phyloP scores from a whole-genome alignment of 1,140 invertebrate genomes.

The Heterodera carotae region DNA sequence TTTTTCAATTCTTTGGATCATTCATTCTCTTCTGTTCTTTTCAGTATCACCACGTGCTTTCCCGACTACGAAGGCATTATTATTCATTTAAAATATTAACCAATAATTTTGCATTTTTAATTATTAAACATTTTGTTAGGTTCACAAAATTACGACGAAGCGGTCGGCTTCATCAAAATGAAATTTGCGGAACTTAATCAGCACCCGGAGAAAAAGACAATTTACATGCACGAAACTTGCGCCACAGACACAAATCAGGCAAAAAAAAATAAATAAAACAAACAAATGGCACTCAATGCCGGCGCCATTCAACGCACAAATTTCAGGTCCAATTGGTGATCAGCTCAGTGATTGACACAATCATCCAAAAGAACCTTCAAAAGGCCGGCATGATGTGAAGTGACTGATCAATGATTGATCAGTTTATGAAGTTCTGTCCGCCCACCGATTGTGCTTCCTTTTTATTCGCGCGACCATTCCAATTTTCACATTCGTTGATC shows the following conservation, averaged over 20 bases:
- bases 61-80: slow-evolving; percentile 53
- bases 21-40: too few species aligned
- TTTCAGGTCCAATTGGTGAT: slow-evolving; percentile 61
- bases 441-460: neutral
- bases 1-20: too few species aligned
- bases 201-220: slow-evolving; percentile 63
- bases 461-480: neutral
- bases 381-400: slow-evolving; percentile 66
- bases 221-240: slow-evolving; percentile 65
- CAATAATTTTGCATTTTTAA: slow-evolving; percentile 1
- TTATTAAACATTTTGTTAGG: slow-evolving; percentile 46
- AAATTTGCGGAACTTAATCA: slow-evolving; percentile 64
- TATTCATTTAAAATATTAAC: slow-evolving; percentile 6
- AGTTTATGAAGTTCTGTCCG: neutral
- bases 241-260: slow-evolving; percentile 67
- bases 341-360: slow-evolving; percentile 66
- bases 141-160: slow-evolving; percentile 64
- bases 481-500: slow-evolving; percentile 1
- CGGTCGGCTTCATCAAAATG: slow-evolving; percentile 61
- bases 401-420: too few species aligned
- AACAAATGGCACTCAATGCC: too few species aligned
- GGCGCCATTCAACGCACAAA: too few species aligned
- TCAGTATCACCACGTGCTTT: slow-evolving; percentile 55
- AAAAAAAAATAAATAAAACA: neutral
- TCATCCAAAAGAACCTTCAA: slow-evolving; percentile 67